Base-by-base conservation (phyloP, 2,888 invertebrate genomes). In the Autographa gamma region DNA sequence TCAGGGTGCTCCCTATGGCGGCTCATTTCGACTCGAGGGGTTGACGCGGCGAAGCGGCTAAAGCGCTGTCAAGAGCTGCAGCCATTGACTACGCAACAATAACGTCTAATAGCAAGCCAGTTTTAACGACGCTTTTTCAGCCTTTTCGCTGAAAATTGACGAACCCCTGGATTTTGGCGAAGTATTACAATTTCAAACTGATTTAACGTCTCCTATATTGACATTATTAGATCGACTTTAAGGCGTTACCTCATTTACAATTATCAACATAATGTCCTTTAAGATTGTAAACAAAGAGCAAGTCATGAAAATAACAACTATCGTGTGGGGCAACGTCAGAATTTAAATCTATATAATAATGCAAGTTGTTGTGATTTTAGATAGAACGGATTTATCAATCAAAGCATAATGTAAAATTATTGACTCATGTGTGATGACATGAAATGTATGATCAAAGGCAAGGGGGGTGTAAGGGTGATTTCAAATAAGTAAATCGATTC, bases 51-150 rank as follows among this genome's bases (percentile, higher is more conserved):
- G 89, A 89, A 87, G 88, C 87, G 87, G 83, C 85, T 84, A 86
- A 86, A 88, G 90, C 88, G 82, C 85, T 85, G 83, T 90, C 84
- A 84, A 91, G 91, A 83, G 86, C 83, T 79, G 77, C 75, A 80
- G 72, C 88, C 81, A 89, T 91, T 91, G 90, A 91, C 83, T 85
- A 87, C 85, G 84, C 89, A 91, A 92, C 91, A 92, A 92, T 90
- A 89, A 89, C 87, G 89, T 84, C 86, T 91, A 90, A 89, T 90
- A 91, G 89, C 87, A 85, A 81, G 81, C 77, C 77, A 73, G 81
- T 76, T 81, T 80, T 81, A 83, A 85, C 79, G 81, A 76, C 80
- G 78, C 78, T 83, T 87, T 84, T 79, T 78, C 74, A 78, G 68
- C 71, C 54, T 66, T 64, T 71, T 71, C 25, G 54, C 11, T 31